These are phyloP conservation scores for Hymenopus coronatus DNA, from an alignment of 2,888 invertebrate genomes.

Conservation along the genomic window DNA sequence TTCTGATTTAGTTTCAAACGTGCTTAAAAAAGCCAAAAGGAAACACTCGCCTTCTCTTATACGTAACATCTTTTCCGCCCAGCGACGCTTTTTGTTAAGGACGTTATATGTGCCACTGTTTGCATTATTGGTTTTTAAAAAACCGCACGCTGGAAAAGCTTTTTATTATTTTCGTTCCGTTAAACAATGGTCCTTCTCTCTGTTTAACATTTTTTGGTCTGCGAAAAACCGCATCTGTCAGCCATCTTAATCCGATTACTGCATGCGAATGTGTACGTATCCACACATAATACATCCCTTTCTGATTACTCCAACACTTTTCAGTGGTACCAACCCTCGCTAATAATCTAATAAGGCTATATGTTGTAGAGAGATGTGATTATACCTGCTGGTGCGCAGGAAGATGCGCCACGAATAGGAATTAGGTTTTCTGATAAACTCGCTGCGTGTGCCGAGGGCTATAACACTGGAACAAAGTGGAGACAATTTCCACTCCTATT, in stretches of 20 bases:
- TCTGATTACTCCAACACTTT: background rate
- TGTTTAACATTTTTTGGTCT: background rate
- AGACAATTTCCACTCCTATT: constrained; percentile 13
- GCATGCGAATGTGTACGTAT: background rate
- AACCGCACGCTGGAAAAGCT: background rate
- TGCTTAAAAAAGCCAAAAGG: background rate
- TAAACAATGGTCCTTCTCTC: background rate
- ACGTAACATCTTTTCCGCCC: background rate
- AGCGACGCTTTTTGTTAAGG: background rate
- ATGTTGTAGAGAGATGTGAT: background rate
- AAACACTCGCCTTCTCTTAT: background rate
- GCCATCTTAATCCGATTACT: background rate
- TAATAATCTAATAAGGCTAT: background rate
- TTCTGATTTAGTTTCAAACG: background rate
- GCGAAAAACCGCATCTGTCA: background rate
- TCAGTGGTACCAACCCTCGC: background rate
- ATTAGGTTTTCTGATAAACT: constrained; percentile 15
- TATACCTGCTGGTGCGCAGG: background rate
- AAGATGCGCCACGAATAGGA: constrained; percentile 3
- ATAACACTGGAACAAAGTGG: constrained; percentile 4
- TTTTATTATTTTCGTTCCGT: background rate
- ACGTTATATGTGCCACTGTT: background rate
- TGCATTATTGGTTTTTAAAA: background rate
- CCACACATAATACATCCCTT: background rate
- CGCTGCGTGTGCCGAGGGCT: background rate